These are phyloP conservation scores for Luperina testacea DNA, from an alignment of 2,888 invertebrate genomes.

Conservation along the genomic window DNA sequence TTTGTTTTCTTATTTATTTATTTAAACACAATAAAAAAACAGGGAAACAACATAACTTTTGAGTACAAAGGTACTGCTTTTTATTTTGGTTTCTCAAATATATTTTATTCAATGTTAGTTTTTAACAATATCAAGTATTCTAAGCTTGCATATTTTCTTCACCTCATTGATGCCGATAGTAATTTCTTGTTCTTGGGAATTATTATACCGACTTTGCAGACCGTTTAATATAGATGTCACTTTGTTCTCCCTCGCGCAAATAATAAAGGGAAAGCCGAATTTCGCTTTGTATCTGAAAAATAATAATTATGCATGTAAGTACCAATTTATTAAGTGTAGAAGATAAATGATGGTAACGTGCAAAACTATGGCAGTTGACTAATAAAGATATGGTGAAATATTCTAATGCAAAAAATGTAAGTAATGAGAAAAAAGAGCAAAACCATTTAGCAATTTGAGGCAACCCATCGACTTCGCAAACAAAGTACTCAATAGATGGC, in stretches of 20 bases:
- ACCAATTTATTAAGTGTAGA: neutral
- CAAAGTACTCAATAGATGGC: conserved; percentile 57
- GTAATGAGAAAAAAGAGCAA: neutral
- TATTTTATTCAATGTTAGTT: conserved; percentile 30
- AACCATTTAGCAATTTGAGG: neutral
- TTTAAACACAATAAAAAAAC: neutral
- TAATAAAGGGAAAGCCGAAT: conserved; percentile 93
- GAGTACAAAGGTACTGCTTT: neutral
- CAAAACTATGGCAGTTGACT: neutral
- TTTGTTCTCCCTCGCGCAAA: conserved; percentile 92
- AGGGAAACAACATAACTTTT: neutral
- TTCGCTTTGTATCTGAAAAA: conserved; percentile 90
- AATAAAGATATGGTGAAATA: neutral
- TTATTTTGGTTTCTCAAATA: neutral
- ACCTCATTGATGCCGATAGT: conserved; percentile 91
- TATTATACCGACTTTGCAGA: conserved; percentile 88
- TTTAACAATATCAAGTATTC: conserved; percentile 89
- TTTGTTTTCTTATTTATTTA: neutral
- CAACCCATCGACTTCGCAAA: neutral
- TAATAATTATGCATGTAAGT: neutral
- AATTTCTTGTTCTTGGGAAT: conserved; percentile 89
- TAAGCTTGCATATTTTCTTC: conserved; percentile 92
- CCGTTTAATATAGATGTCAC: conserved; percentile 90
- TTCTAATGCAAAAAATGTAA: neutral
- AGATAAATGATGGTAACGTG: neutral